A percentile compares a stretch with the other conserved stretches of the same genome.
Conservation (phyloP, 2,888 invertebrate genomes). For the Steinernema hermaphroditum region DNA sequence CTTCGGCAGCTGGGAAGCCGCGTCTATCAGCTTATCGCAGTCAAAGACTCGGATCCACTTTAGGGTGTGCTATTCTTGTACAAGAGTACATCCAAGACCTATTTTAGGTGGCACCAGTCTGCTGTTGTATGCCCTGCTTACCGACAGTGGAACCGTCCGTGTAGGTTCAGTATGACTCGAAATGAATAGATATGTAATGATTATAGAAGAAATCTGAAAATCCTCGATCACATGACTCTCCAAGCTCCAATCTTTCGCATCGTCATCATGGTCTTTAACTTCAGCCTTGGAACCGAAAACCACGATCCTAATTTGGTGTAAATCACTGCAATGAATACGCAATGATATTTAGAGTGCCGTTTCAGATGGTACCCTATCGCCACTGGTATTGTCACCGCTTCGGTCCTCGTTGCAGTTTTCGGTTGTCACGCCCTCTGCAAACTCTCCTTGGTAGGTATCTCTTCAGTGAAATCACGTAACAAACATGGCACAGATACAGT, state of each 20-base stretch:
- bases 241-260: constrained; percentile 14
- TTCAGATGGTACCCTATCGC: constrained; percentile 9
- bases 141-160: constrained; percentile 19
- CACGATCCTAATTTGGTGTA: neutral
- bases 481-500: no score
- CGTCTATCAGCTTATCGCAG: neutral
- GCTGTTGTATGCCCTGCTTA: constrained; percentile 17
- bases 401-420: neutral
- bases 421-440: constrained; percentile 26
- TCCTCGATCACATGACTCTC: neutral
- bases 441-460: neutral
- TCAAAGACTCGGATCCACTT: neutral
- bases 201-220: constrained; percentile 11
- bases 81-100: neutral
- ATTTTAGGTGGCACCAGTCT: constrained; percentile 12
- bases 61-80: neutral
- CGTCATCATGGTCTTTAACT: constrained; percentile 16
- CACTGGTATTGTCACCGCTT: constrained; percentile 7
- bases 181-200: no score
- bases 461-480: no score
- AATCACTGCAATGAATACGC: no score
- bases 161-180: neutral
- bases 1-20: constrained; percentile 22
- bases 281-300: constrained; percentile 1
- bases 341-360: no score